Conservation (phyloP, 2,797 vertebrate genomes). For the Mormyrops attenuatus region DNA sequence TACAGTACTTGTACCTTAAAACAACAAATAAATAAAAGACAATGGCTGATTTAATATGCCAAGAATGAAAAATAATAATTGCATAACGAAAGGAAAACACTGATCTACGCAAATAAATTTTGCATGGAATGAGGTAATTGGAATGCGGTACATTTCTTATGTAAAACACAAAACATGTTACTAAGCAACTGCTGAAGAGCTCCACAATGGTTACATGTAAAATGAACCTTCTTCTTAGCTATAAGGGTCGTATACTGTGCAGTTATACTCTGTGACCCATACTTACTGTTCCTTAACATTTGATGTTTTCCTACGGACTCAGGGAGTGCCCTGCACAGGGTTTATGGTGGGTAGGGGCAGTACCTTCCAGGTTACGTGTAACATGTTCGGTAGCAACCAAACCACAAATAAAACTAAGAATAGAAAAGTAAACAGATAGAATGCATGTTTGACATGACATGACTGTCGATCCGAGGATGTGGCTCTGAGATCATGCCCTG, state of each 20-base stretch:
- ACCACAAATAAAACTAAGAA: background rate
- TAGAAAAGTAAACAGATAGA: background rate
- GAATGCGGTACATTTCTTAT: background rate
- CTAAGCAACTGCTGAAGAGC: background rate
- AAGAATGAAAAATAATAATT: background rate
- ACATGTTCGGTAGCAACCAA: background rate
- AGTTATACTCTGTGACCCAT: background rate
- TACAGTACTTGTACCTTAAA: too few relatives aligned
- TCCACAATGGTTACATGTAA: background rate
- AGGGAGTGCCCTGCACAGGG: background rate
- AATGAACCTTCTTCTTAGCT: background rate
- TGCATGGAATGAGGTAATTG: background rate
- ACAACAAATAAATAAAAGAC: background rate
- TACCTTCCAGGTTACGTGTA: background rate
- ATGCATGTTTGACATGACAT: too few relatives aligned
- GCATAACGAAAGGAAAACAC: background rate
- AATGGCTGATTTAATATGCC: background rate
- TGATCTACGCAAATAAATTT: background rate
- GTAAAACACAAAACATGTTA: background rate
- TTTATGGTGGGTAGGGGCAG: background rate
- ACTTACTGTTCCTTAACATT: background rate
- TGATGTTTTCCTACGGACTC: background rate
- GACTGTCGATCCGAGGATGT: background rate
- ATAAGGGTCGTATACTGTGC: too few relatives aligned
- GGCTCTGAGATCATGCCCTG: background rate